Conservation (phyloP, 1,140 invertebrate species). For the Colletes latitarsis region DNA sequence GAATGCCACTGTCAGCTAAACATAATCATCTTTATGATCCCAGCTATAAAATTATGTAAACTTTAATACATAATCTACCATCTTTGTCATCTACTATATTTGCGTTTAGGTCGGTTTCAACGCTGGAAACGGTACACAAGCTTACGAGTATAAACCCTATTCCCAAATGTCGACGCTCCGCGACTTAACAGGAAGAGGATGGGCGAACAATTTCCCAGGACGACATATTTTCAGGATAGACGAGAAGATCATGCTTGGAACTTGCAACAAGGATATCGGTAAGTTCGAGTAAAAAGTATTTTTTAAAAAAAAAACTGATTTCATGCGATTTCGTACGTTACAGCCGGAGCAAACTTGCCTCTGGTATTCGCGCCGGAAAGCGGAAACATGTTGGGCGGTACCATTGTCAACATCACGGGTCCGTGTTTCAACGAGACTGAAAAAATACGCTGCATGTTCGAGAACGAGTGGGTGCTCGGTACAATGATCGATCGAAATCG, state of each 20-base stretch:
- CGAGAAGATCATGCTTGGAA: slow-evolving; percentile 95
- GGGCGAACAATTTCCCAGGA: slow-evolving; percentile 93
- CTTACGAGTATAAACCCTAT: slow-evolving; percentile 94
- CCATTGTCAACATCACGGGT: slow-evolving; percentile 96
- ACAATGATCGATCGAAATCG: slow-evolving; percentile 89
- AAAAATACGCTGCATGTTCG: slow-evolving; percentile 91
- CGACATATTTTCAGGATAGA: slow-evolving; percentile 97
- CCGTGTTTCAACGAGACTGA: slow-evolving; percentile 91
- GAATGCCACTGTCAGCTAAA: too few relatives aligned
- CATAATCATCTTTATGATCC: too few relatives aligned
- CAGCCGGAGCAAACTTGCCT: slow-evolving; percentile 89
- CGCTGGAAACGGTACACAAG: slow-evolving; percentile 95
- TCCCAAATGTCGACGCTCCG: slow-evolving; percentile 92
- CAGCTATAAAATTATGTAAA: too few relatives aligned
- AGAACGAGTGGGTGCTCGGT: slow-evolving; percentile 88
- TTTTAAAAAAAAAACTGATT: neutral
- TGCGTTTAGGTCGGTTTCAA: slow-evolving; percentile 93
- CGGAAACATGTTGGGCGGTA: slow-evolving; percentile 97
- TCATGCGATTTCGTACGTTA: neutral
- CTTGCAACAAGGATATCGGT: slow-evolving; percentile 95
- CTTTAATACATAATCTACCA: too few relatives aligned
- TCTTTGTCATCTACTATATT: too few relatives aligned
- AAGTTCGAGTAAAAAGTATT: slow-evolving; percentile 57
- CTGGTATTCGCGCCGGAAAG: slow-evolving; percentile 95
- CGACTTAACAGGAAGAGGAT: slow-evolving; percentile 91